Base-by-base conservation (phyloP, 2,888 invertebrate genomes). In the Monopis laevigella region DNA sequence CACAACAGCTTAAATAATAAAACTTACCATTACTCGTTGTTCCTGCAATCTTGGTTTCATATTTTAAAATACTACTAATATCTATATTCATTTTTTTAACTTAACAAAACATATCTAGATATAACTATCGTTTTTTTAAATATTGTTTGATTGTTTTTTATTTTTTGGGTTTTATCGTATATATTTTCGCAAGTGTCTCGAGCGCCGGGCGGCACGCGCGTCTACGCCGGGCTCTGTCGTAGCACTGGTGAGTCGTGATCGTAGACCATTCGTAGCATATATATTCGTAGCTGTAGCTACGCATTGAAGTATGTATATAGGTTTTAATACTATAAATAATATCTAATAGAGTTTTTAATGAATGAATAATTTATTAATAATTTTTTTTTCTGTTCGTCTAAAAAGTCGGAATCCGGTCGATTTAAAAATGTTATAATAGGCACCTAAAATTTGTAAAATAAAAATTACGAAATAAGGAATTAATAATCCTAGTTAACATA, bases 161-260 rank as follows among this genome's bases (percentile, higher is more conserved):
- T 19, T 36, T 24, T 24, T 7, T 24, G 3, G 7, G 16, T 18
- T 13, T 29, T 7, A 6, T 58, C 65, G 69, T 63, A 45, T 55
- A 50, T 11, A 44, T 56, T 56, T 48, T 61, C 62, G 65, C 17
- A 16, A 17, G 32, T 17, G 11, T 36, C 21, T n/a, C 21, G 17
- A 21, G 36, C n/a, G 48, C 45, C 46, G 44, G 43, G 46, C 51
- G 56, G 57, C 56, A 36, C 77, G 73, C 67, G 65, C 59, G 60
- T 60, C 72, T 67, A 65, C 70, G 65, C 52, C 58, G 62, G 56
- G 53, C 65, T 66, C 65, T 73, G 70, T 50, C 67, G 75, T 72
- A 74, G 72, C 67, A 78, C 77, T 78, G 73, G 51, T 13, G 34
- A 58, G 14, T 47, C 45, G 46, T 40, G 13, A 30, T 11, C 7